These are phyloP conservation scores for Leptobrachium leishanense DNA, from an alignment of 2,113 vertebrate genomes.

Conservation along the genomic window DNA sequence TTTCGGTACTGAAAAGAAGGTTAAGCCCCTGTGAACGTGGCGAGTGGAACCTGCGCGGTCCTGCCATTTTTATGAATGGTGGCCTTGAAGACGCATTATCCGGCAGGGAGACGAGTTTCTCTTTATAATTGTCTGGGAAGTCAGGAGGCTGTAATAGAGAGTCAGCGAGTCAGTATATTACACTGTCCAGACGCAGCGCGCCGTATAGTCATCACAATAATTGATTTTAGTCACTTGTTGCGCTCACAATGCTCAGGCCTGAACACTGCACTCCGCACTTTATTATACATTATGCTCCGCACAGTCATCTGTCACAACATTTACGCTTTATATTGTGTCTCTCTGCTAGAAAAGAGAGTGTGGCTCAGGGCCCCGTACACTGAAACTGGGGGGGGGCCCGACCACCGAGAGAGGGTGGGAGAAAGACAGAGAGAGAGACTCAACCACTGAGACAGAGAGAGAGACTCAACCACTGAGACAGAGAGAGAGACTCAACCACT, in stretches of 20 bases:
- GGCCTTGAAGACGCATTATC: conserved; percentile 22
- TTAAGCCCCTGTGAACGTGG: conserved; percentile 51
- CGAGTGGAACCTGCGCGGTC: conserved; percentile 44
- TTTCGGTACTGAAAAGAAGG: conserved; percentile 45
- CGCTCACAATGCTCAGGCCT: conserved; percentile 56
- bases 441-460: no score
- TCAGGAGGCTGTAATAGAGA: conserved; percentile 54
- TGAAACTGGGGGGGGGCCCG: no score
- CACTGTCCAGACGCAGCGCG: conserved; percentile 58
- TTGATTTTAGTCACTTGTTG: conserved; percentile 58
- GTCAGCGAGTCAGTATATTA: conserved; percentile 55
- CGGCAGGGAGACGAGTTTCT: conserved; percentile 31
- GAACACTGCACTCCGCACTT: conserved; percentile 60
- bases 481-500: no score
- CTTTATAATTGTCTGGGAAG: conserved; percentile 54
- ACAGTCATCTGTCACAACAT: conserved; percentile 54
- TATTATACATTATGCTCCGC: conserved; percentile 58
- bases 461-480: no score
- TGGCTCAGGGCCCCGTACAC: conserved; percentile 49
- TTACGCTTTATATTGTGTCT: conserved; percentile 53
- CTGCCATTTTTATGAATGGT: conserved; percentile 65
- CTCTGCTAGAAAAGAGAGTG: conserved; percentile 3
- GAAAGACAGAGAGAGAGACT: background rate
- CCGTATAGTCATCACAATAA: conserved; percentile 60
- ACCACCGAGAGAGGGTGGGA: no score